These are phyloP conservation scores for Pagetopsis macropterus DNA, from an alignment of 2,797 vertebrate species.

Conservation along the genomic window DNA sequence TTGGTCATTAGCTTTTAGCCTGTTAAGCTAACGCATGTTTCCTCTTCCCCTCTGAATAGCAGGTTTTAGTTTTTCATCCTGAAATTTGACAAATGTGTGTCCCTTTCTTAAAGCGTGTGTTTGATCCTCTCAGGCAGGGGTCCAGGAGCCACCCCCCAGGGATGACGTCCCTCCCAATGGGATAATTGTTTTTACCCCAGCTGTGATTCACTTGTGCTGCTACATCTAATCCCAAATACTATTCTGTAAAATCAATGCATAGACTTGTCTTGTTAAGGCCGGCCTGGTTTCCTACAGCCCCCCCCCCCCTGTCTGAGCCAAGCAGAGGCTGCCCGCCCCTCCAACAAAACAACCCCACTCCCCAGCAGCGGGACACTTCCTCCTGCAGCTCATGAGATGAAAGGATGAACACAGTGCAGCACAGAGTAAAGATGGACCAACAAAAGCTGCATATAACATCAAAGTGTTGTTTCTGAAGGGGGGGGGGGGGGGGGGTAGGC, in stretches of 20 bases:
- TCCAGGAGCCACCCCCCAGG: constrained; percentile 37
- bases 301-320: constrained; percentile 10
- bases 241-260: constrained; percentile 65
- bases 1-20: constrained; percentile 34
- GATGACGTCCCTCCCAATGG: constrained; percentile 38
- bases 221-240: constrained; percentile 69
- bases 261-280: constrained; percentile 69
- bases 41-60: constrained; percentile 27
- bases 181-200: constrained; percentile 74
- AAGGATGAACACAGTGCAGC: constrained; percentile 69
- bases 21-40: constrained; percentile 50
- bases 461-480: constrained; percentile 53
- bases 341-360: constrained; percentile 72
- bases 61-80: constrained; percentile 52
- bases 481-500: constrained; percentile 27
- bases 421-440: constrained; percentile 63
- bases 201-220: constrained; percentile 68
- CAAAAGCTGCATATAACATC: constrained; percentile 71
- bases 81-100: constrained; percentile 53
- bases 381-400: constrained; percentile 75
- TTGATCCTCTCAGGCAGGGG: constrained; percentile 67
- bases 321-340: constrained; percentile 53
- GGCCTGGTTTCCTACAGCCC: constrained; percentile 58
- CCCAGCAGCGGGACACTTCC: constrained; percentile 74
- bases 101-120: constrained; percentile 41